Evolutionary conservation across 2,113 vertebrate species (phyloP).

Genomic region (Leucopsar rothschildi): DNA sequence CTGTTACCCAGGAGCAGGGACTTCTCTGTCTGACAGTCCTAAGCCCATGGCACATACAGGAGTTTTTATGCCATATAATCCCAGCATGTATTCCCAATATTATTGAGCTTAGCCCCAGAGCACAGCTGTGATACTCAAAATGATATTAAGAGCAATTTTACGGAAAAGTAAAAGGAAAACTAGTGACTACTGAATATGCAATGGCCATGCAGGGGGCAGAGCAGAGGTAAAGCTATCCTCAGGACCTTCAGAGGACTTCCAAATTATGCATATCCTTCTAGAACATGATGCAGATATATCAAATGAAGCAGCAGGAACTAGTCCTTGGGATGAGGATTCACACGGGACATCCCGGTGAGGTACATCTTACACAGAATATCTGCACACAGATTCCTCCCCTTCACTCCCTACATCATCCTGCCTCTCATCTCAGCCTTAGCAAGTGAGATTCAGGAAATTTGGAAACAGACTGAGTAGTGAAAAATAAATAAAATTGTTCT

Average conservation of each 20-base stretch:
- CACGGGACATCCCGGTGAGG: background rate
- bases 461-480: background rate
- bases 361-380: background rate
- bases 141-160: background rate
- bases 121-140: background rate
- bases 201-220: background rate
- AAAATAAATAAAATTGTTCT: constrained; percentile 37
- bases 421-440: background rate
- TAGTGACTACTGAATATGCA: background rate
- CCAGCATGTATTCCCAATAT: background rate
- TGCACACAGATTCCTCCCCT: background rate
- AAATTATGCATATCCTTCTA: background rate
- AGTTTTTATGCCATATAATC: background rate
- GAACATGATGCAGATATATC: background rate
- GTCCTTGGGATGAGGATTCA: background rate
- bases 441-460: background rate
- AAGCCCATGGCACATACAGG: background rate
- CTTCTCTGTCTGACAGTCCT: background rate
- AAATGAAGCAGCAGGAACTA: background rate
- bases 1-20: background rate
- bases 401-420: background rate
- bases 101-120: background rate
- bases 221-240: background rate
- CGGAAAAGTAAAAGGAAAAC: background rate
- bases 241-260: background rate